A percentile compares a stretch with the other conserved stretches of the same genome.
phyloP scores from a whole-genome alignment of 2,113 vertebrate species.

The Cynoglossus semilaevis region DNA sequence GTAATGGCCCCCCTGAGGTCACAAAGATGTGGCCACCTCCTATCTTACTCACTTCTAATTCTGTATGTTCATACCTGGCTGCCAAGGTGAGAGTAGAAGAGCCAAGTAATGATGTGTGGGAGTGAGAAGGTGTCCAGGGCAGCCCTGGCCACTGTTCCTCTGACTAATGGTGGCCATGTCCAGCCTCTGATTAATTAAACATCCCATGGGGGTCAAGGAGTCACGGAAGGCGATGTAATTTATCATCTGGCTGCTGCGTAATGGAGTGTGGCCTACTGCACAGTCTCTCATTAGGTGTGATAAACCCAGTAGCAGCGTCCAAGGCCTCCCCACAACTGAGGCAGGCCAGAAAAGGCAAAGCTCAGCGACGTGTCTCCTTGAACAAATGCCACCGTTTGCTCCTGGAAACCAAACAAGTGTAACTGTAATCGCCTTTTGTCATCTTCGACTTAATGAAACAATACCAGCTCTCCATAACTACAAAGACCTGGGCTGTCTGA shows the following conservation, averaged over 20 bases:
- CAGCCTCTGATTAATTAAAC: slow-evolving; percentile 70
- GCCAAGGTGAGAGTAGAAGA: slow-evolving; percentile 40
- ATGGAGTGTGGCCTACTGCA: slow-evolving; percentile 66
- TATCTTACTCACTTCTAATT: not conserved
- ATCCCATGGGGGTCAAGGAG: slow-evolving; percentile 62
- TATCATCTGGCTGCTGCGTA: slow-evolving; percentile 63
- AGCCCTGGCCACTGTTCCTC: slow-evolving; percentile 41
- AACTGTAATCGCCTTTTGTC: slow-evolving; percentile 1
- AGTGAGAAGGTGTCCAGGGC: slow-evolving; percentile 44
- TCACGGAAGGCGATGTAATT: slow-evolving; percentile 58
- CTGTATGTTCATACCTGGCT: slow-evolving; percentile 48
- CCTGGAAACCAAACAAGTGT: slow-evolving; percentile 1
- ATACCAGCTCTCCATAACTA: not conserved
- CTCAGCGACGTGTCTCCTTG: slow-evolving; percentile 4
- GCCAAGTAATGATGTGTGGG: slow-evolving; percentile 54
- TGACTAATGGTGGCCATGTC: slow-evolving; percentile 54
- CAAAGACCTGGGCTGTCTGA: too few relatives aligned
- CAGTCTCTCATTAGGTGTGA: slow-evolving; percentile 72
- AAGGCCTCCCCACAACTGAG: slow-evolving; percentile 41
- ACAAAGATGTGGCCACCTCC: not conserved
- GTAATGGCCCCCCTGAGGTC: slow-evolving; percentile 40
- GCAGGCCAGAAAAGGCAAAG: slow-evolving; percentile 19
- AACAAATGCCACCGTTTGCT: slow-evolving; percentile 10
- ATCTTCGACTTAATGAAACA: slow-evolving; percentile 18
- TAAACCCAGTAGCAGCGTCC: slow-evolving; percentile 56